Percentiles rank a stretch among this genome's conserved stretches.
Evolutionary conservation across 1,140 invertebrate genomes (phyloP).

Genomic region (Drosophila ogumai): DNA sequence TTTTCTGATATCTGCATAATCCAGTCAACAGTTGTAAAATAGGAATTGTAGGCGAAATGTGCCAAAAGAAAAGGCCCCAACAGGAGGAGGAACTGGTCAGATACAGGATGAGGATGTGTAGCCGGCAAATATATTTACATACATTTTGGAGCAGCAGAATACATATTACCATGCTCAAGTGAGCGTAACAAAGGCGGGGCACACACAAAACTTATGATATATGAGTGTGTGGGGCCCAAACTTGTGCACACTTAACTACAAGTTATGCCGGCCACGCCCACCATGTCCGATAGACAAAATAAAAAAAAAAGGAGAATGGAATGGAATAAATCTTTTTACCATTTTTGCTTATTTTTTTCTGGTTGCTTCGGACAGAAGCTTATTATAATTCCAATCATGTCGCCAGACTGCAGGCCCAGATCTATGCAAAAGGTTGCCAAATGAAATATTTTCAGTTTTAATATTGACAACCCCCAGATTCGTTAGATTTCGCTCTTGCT

Average conservation of each 20-base stretch:
- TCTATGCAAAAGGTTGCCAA: slow-evolving; percentile 39
- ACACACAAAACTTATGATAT: slow-evolving; percentile 57
- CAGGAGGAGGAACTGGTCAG: slow-evolving; percentile 1
- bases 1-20: slow-evolving; percentile 18
- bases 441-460: slow-evolving; percentile 74
- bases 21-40: slow-evolving; percentile 40
- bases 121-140: slow-evolving; percentile 22
- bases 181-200: slow-evolving; percentile 47
- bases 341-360: slow-evolving; percentile 5
- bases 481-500: slow-evolving; percentile 11
- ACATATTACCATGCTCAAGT: slow-evolving; percentile 48
- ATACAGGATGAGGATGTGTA: neutral
- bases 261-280: slow-evolving; percentile 36
- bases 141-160: slow-evolving; percentile 34
- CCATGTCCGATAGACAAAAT: slow-evolving; percentile 36
- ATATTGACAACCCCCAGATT: slow-evolving; percentile 56
- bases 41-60: slow-evolving; percentile 8
- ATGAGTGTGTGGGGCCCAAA: slow-evolving; percentile 21
- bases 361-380: slow-evolving; percentile 34
- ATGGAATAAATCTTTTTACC: slow-evolving; percentile 48
- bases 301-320: slow-evolving; percentile 25
- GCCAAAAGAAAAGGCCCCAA: slow-evolving; percentile 13
- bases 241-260: slow-evolving; percentile 45
- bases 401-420: slow-evolving; percentile 35
- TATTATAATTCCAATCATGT: slow-evolving; percentile 78